These are phyloP conservation scores for Anastrepha ludens DNA, from an alignment of 1,140 invertebrate genomes.

Conservation along the genomic window DNA sequence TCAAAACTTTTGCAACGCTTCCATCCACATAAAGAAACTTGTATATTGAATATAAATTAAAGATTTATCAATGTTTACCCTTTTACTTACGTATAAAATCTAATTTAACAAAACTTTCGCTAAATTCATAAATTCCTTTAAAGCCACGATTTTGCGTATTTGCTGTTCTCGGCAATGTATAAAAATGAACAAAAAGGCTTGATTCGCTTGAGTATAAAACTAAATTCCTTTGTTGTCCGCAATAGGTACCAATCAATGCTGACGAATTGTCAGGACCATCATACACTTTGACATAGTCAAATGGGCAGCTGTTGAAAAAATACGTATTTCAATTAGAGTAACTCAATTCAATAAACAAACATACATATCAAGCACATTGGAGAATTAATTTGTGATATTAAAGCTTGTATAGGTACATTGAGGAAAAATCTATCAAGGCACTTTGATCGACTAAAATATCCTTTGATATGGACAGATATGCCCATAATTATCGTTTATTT, in stretches of 20 bases:
- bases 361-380: not conserved
- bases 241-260: slow-evolving; percentile 96
- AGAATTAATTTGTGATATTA: not conserved
- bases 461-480: no score
- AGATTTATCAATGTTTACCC: not conserved
- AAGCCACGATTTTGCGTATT: slow-evolving; percentile 96
- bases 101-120: slow-evolving; percentile 96
- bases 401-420: no score
- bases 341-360: slow-evolving; percentile 28
- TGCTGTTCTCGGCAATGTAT: slow-evolving; percentile 89
- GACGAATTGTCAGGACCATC: slow-evolving; percentile 91
- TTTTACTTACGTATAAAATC: slow-evolving; percentile 90
- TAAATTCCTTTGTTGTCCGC: slow-evolving; percentile 96
- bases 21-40: no score
- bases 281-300: slow-evolving; percentile 97
- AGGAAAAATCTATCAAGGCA: no score
- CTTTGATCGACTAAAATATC: no score
- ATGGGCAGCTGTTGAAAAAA: slow-evolving; percentile 89
- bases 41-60: slow-evolving; percentile 26
- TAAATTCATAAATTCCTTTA: slow-evolving; percentile 96
- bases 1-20: no score
- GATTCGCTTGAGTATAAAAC: slow-evolving; percentile 95
- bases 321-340: slow-evolving; percentile 25
- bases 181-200: slow-evolving; percentile 91
- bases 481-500: no score